These are phyloP conservation scores for Sparidentex hasta DNA, from an alignment of 2,797 vertebrate genomes.

Conservation along the genomic window DNA sequence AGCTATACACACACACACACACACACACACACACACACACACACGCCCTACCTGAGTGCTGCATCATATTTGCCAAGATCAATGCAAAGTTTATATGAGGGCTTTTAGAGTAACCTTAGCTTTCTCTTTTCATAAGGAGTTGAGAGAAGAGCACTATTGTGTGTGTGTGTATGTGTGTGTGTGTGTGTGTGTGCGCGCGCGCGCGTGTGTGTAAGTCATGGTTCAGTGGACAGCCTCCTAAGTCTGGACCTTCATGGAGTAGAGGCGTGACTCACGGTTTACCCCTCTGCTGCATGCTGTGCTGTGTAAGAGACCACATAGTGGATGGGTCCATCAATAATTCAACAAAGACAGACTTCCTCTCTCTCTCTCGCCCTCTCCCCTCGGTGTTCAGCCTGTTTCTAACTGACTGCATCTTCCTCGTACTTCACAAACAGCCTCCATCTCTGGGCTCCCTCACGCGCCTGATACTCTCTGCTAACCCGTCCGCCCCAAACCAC, in stretches of 20 bases:
- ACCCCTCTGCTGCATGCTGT: conserved; percentile 64
- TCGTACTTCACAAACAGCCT: conserved; percentile 43
- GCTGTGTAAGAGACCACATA: conserved; percentile 70
- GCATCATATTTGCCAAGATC: conserved; percentile 61
- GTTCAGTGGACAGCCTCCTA: conserved; percentile 43
- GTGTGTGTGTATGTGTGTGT: conserved; percentile 1
- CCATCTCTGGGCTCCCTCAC: conserved; percentile 34
- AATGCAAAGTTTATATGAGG: conserved; percentile 69
- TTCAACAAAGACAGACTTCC: conserved; percentile 81
- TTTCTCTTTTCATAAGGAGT: conserved; percentile 35
- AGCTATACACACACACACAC: conserved; percentile 3
- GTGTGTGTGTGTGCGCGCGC: conserved; percentile 4
- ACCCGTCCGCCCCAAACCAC: conserved; percentile 37
- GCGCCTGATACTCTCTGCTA: neutral
- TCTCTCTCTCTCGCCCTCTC: conserved; percentile 22
- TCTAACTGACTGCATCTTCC: conserved; percentile 63
- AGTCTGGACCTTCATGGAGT: conserved; percentile 49
- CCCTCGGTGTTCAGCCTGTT: conserved; percentile 30
- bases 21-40: conserved; percentile 1
- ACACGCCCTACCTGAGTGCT: conserved; percentile 40
- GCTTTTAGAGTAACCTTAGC: conserved; percentile 70
- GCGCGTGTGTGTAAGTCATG: conserved; percentile 21
- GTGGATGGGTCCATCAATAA: conserved; percentile 82
- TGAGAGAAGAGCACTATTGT: neutral
- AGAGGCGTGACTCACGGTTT: conserved; percentile 69